phyloP scores from a whole-genome alignment of 2,797 vertebrate species.

The Epinephelus malabaricus region DNA sequence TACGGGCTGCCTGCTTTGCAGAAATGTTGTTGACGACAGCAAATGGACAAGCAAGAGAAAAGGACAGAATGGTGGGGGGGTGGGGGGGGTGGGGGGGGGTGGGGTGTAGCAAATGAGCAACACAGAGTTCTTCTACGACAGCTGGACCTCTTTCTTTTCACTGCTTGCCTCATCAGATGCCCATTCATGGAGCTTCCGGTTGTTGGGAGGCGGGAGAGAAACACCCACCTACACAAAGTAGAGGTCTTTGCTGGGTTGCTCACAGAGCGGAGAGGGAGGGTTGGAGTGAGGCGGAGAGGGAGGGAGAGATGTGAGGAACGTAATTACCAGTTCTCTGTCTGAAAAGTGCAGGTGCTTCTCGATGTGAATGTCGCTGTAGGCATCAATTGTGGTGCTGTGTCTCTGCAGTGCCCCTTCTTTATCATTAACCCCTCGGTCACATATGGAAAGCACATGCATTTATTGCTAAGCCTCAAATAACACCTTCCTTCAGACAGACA shows the following conservation, averaged over 20 bases:
- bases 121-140: constrained; percentile 66
- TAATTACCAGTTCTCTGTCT: constrained; percentile 71
- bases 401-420: constrained; percentile 35
- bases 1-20: constrained; percentile 60
- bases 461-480: constrained; percentile 16
- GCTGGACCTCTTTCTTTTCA: constrained; percentile 71
- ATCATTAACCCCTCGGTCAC: constrained; percentile 12
- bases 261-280: constrained; percentile 54
- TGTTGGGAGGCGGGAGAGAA: constrained; percentile 59
- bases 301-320: constrained; percentile 54
- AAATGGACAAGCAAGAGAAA: constrained; percentile 41
- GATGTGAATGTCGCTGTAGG: constrained; percentile 38
- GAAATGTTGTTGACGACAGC: constrained; percentile 68
- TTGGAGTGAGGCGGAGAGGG: constrained; percentile 32
- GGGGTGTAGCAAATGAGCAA: constrained; percentile 23
- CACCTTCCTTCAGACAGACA: constrained; percentile 9
- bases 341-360: constrained; percentile 79
- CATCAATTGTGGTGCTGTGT: constrained; percentile 23
- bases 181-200: constrained; percentile 84
- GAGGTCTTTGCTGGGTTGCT: constrained; percentile 75
- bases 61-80: constrained; percentile 14
- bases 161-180: constrained; percentile 66
- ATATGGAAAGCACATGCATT: constrained; percentile 18
- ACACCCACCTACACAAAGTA: constrained; percentile 70
- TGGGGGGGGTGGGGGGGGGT: too few species aligned